Conservation (phyloP, 1,140 invertebrate genomes). For the Anadara kagoshimensis region DNA sequence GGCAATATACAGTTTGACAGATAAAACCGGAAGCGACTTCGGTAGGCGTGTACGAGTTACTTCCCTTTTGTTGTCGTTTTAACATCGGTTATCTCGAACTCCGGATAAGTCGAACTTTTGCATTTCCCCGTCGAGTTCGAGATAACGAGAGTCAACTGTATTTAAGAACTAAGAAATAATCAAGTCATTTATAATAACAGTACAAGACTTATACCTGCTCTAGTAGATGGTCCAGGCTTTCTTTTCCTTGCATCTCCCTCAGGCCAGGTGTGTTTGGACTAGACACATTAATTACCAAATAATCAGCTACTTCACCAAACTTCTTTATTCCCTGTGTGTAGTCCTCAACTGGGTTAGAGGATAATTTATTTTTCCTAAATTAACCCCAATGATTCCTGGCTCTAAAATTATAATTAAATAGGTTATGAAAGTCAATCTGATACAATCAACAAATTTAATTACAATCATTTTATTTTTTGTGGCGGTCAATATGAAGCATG, state of each 20-base stretch:
- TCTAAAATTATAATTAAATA: slow-evolving; percentile 6
- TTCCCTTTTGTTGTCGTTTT: too few species aligned
- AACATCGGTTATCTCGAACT: too few species aligned
- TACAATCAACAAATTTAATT: not conserved
- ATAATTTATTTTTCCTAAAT: slow-evolving; percentile 96
- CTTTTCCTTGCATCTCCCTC: slow-evolving; percentile 86
- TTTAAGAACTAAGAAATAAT: too few species aligned
- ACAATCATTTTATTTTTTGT: not conserved
- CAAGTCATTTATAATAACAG: too few species aligned
- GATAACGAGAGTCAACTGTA: too few species aligned
- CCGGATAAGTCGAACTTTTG: too few species aligned
- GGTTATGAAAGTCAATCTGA: not conserved
- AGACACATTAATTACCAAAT: slow-evolving; percentile 77
- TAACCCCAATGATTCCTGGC: slow-evolving; percentile 83
- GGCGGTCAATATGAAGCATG: too few species aligned
- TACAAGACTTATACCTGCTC: slow-evolving; percentile 74
- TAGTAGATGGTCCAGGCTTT: slow-evolving; percentile 84
- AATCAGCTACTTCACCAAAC: slow-evolving; percentile 75
- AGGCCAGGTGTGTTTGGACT: slow-evolving; percentile 96
- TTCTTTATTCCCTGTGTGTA: slow-evolving; percentile 79
- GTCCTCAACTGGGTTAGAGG: slow-evolving; percentile 84
- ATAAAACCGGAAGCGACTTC: too few species aligned
- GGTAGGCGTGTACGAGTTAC: too few species aligned
- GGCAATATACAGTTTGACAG: too few species aligned
- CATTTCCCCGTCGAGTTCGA: too few species aligned